Evolutionary conservation across 2,888 invertebrate species (phyloP), one percentile per base, ranked within the genome.

Genomic region (Stegophylla sp.): DNA sequence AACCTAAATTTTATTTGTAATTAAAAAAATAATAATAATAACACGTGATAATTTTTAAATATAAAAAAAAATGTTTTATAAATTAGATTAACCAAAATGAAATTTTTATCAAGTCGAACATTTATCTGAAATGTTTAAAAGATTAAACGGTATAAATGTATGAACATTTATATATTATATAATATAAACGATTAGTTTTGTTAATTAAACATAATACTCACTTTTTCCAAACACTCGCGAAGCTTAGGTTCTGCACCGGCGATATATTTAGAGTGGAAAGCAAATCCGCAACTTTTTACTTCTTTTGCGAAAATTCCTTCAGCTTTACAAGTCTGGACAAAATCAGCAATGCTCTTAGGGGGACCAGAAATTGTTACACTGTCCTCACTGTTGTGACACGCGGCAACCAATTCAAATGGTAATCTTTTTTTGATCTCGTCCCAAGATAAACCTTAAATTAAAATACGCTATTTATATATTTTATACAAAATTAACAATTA

Each of bases 361-460:
- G 95, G 94, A 0, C 98, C 98, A 2, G 98, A 98, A 83, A 98
- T 89, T 17, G 98, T 97, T 10, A 98, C 97, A 84, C 94, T 96
- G 87, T 98, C 97, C 83, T 88, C 89, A 82, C 96, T 92, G 88
- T 99, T 99, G 88, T 98, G 97, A 87, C 98, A 99, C 71, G 97
- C 97, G 12, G 95, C 92, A 85, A 90, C 90, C 23, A 97, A 89
- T 85, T 92, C 94, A 43, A 91, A 86, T 23, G 97, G 95, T 85
- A 94, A 92, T 76, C 91, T 90, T 84, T 88, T 88, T 85, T 89
- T 89, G 75, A 92, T 91, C 84, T 95, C 92, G 85, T 94, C 93
- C 96, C 96, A 97, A 82, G 92, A 91, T 26, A 97, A 88, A 43
- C 88, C 88, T 86, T 75, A 7, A 81, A 74, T 66, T 82, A 69